Conservation (phyloP, 1,140 invertebrate genomes). For the Neelides sp. region DNA sequence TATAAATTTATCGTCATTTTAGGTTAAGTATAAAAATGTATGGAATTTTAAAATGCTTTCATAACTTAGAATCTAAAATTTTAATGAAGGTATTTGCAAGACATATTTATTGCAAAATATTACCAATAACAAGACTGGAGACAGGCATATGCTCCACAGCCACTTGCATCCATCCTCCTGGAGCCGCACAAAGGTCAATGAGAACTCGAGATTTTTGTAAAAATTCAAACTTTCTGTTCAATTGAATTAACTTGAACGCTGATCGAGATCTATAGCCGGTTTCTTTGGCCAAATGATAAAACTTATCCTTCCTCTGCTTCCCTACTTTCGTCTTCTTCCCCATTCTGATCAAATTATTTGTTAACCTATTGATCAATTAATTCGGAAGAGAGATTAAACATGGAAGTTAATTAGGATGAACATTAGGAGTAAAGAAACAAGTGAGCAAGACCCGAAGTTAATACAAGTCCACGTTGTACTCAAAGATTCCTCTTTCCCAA, state of each 20-base stretch:
- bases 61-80: no score
- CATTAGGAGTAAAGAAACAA: no score
- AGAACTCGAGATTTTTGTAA: conserved; percentile 89
- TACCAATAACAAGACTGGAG: conserved; percentile 79
- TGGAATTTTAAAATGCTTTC: no score
- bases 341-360: conserved; percentile 50
- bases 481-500: no score
- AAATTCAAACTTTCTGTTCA: conserved; percentile 96
- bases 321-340: conserved; percentile 93
- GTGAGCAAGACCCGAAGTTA: no score
- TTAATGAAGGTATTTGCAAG: neutral
- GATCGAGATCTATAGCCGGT: conserved; percentile 92
- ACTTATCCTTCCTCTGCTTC: conserved; percentile 96
- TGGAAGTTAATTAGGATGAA: no score
- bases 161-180: conserved; percentile 99
- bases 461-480: no score
- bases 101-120: conserved; percentile 16
- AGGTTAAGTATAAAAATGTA: conserved; percentile 3
- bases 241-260: conserved; percentile 95
- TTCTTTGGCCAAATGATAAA: conserved; percentile 97
- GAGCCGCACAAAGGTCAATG: conserved; percentile 96
- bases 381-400: neutral
- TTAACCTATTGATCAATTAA: neutral
- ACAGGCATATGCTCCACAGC: conserved; percentile 95
- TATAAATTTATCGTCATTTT: no score